Conservation (phyloP, 2,888 invertebrate species). For the Drosophila borealis region DNA sequence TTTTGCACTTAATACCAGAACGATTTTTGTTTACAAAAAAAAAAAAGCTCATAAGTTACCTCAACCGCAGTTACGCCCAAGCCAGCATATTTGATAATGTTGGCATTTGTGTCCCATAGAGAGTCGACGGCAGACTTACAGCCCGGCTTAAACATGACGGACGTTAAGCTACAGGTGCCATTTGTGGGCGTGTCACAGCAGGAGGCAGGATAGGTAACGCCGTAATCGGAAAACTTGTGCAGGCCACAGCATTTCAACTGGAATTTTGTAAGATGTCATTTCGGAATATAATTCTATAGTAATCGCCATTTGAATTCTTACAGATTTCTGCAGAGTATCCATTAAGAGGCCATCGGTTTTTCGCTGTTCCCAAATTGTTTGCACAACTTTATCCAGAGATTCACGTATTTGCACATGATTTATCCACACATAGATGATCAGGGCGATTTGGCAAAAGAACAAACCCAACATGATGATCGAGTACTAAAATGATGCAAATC, state of each 20-base stretch:
- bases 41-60: conserved; percentile 84
- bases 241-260: conserved; percentile 83
- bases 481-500: conserved; percentile 86
- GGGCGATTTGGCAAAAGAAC: conserved; percentile 90
- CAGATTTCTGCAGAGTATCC: conserved; percentile 76
- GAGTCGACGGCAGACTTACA: conserved; percentile 83
- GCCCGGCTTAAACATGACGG: conserved; percentile 66
- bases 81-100: conserved; percentile 88
- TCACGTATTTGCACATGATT: conserved; percentile 87
- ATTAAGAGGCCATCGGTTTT: conserved; percentile 64
- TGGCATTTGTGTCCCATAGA: conserved; percentile 77
- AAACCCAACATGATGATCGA: conserved; percentile 89
- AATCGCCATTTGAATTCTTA: conserved; percentile 45
- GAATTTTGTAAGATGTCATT: not conserved
- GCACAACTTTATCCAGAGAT: conserved; percentile 86
- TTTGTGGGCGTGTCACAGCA: conserved; percentile 79
- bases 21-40: too few species aligned
- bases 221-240: conserved; percentile 69
- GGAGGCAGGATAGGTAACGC: conserved; percentile 69
- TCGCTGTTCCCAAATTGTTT: conserved; percentile 83
- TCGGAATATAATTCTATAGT: not conserved
- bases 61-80: conserved; percentile 90
- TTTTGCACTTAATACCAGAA: not conserved
- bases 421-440: conserved; percentile 89
- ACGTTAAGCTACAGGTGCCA: conserved; percentile 50